Conservation (phyloP, 2,797 vertebrate species). For the Chelon labrosus region DNA sequence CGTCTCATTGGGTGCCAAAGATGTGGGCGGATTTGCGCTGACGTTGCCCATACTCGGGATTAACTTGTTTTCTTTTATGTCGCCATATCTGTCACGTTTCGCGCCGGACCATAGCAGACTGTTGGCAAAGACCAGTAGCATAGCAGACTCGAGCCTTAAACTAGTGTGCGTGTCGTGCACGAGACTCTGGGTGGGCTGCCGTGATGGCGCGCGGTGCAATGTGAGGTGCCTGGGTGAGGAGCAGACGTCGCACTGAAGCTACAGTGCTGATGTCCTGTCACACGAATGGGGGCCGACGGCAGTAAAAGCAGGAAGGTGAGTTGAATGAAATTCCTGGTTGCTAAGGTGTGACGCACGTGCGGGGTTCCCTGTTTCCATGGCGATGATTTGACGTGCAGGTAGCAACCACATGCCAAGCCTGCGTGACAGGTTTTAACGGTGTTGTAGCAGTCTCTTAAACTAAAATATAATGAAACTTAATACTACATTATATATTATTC, state of each 20-base stretch:
- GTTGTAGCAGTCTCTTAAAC: background rate
- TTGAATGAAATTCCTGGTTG: conserved; percentile 30
- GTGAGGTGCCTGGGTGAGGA: conserved; percentile 59
- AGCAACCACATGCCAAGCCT: background rate
- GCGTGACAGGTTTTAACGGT: background rate
- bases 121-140: rapidly evolving
- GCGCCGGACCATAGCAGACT: background rate
- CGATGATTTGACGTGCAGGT: conserved; percentile 15
- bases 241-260: conserved; percentile 42
- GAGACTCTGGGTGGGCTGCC: background rate
- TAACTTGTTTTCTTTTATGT: conserved; percentile 81
- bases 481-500: background rate
- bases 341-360: conserved; percentile 52
- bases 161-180: background rate
- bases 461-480: background rate
- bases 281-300: conserved; percentile 82
- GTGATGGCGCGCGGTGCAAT: conserved; percentile 8
- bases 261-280: conserved; percentile 46
- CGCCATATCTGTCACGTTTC: conserved; percentile 66
- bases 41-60: conserved; percentile 74
- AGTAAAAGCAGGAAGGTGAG: conserved; percentile 83
- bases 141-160: background rate
- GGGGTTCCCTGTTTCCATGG: conserved; percentile 59
- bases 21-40: conserved; percentile 72
- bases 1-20: conserved; percentile 52